Conservation (phyloP, 2,888 invertebrate genomes). For the Nymphalis c-album region DNA sequence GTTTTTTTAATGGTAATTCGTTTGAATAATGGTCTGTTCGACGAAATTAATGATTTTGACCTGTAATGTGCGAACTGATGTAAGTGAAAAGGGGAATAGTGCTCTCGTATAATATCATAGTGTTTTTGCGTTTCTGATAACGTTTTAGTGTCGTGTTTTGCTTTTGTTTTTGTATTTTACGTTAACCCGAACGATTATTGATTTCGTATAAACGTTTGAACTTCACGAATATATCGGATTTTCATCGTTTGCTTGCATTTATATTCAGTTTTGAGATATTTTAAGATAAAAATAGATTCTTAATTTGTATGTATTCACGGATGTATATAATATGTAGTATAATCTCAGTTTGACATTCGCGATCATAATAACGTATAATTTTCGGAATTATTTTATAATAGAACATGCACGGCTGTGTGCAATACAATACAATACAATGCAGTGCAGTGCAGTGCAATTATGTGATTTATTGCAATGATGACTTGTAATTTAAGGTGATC, state of each 20-base stretch:
- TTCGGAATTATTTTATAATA: too few relatives aligned
- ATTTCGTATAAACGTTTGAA: background rate
- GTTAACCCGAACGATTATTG: background rate
- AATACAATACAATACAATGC: too few relatives aligned
- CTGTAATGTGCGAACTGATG: constrained; percentile 8
- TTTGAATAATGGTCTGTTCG: constrained; percentile 5
- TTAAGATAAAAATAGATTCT: background rate
- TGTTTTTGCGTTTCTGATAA: constrained; percentile 9
- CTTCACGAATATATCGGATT: background rate
- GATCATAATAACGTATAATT: too few relatives aligned
- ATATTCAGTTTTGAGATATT: background rate
- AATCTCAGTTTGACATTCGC: too few relatives aligned
- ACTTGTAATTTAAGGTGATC: too few relatives aligned
- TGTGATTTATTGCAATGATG: too few relatives aligned
- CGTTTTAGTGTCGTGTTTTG: constrained; percentile 6
- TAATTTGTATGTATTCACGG: too few relatives aligned
- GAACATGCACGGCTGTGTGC: too few relatives aligned
- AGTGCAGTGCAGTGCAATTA: too few relatives aligned
- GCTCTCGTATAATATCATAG: background rate
- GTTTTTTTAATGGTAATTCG: constrained; percentile 7
- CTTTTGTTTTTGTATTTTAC: background rate
- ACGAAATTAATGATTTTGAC: constrained; percentile 1
- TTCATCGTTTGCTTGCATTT: background rate
- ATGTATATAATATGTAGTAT: too few relatives aligned
- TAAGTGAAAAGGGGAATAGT: background rate